Conservation (phyloP, 2,797 vertebrate species). For the Gouania willdenowi region DNA sequence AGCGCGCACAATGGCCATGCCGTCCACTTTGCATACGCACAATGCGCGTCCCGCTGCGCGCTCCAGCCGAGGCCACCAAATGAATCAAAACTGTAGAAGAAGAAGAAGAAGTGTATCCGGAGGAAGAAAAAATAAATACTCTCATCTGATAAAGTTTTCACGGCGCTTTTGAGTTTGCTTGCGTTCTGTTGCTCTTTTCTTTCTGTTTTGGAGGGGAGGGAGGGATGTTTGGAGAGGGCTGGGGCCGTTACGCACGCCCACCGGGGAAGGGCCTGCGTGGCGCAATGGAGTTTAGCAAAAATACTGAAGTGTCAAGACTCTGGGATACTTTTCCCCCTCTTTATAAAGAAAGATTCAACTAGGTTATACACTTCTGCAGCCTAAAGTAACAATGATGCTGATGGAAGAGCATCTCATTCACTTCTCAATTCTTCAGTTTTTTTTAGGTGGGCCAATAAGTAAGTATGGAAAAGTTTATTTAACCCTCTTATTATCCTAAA, state of each 20-base stretch:
- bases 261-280: slow-evolving; percentile 47
- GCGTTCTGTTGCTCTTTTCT: slow-evolving; percentile 38
- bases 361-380: too few relatives aligned
- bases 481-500: too few relatives aligned
- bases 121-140: slow-evolving; percentile 13
- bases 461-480: too few relatives aligned
- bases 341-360: too few relatives aligned
- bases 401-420: too few relatives aligned
- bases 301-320: not conserved
- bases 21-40: slow-evolving; percentile 76
- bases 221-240: slow-evolving; percentile 68
- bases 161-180: slow-evolving; percentile 63
- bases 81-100: slow-evolving; percentile 43
- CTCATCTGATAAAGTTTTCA: slow-evolving; percentile 50
- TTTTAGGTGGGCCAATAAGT: too few relatives aligned
- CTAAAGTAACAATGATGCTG: too few relatives aligned
- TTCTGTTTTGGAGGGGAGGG: slow-evolving; percentile 53
- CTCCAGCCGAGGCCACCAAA: slow-evolving; percentile 63
- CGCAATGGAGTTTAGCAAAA: slow-evolving; percentile 11
- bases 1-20: slow-evolving; percentile 74
- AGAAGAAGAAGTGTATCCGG: slow-evolving; percentile 33
- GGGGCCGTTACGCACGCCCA: slow-evolving; percentile 63
- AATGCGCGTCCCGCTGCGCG: slow-evolving; percentile 71
- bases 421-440: too few relatives aligned
- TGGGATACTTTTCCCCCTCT: slow-evolving; percentile 1